A percentile compares a stretch with the other conserved stretches of the same genome.
These are phyloP conservation scores for Tursiops truncatus DNA, from an alignment of 2,113 vertebrate species.

Conservation along the genomic window DNA sequence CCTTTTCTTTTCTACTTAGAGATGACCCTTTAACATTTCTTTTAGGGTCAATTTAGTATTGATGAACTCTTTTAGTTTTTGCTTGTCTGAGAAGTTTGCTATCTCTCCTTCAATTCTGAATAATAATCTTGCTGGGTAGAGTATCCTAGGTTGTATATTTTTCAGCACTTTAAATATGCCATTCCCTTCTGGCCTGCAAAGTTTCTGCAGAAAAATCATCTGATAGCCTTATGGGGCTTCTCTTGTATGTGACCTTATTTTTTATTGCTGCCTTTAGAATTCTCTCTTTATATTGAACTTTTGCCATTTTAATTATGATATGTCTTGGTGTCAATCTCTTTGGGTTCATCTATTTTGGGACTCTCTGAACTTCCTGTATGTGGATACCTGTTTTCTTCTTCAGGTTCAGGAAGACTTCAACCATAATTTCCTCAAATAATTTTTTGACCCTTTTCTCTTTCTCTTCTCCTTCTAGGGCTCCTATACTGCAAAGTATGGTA, in stretches of 20 bases:
- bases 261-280: background rate
- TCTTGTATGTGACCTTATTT: background rate
- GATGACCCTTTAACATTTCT: background rate
- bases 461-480: too few species aligned
- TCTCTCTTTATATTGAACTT: background rate
- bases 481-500: too few species aligned
- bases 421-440: too few species aligned
- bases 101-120: too few species aligned
- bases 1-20: background rate
- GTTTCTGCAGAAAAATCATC: background rate
- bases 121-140: too few species aligned
- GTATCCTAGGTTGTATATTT: background rate
- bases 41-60: background rate
- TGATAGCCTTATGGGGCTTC: background rate
- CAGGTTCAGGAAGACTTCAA: too few species aligned
- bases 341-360: background rate
- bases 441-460: too few species aligned
- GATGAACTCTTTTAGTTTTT: background rate
- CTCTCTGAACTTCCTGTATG: background rate
- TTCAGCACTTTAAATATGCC: background rate
- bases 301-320: background rate
- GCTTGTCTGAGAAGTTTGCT: too few species aligned
- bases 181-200: background rate
- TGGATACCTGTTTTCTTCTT: too few species aligned
- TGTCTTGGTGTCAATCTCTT: background rate